Percentiles rank a stretch among this genome's conserved stretches.
Conservation (phyloP, 2,113 vertebrate genomes). For the Aegotheles bennettii region DNA sequence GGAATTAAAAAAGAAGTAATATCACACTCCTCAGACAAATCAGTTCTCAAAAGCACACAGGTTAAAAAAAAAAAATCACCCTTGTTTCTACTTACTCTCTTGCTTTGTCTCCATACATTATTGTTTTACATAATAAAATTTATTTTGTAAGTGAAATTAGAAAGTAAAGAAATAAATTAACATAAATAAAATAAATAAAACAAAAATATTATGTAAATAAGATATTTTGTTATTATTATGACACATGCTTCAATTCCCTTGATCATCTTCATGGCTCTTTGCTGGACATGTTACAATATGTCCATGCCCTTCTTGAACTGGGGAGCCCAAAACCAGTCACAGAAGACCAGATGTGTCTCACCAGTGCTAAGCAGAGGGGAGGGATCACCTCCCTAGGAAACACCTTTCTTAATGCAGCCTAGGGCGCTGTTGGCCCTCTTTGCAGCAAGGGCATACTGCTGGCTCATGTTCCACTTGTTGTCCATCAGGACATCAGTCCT, state of each 20-base stretch:
- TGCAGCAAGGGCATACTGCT: fast-evolving
- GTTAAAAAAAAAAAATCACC: neutral
- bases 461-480: neutral
- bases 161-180: neutral
- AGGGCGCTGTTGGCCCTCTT: neutral
- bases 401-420: neutral
- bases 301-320: neutral
- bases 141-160: neutral
- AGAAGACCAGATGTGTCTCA: neutral
- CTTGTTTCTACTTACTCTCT: neutral
- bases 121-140: neutral
- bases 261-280: neutral
- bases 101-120: neutral
- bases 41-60: neutral
- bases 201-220: neutral
- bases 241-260: neutral
- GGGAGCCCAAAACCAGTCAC: neutral
- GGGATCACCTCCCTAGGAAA: neutral
- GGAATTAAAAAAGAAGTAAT: neutral
- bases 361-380: neutral
- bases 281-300: neutral
- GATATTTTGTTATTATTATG: neutral
- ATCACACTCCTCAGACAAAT: neutral
- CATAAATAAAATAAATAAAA: neutral
- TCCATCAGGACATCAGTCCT: neutral